A percentile compares a stretch with the other conserved stretches of the same genome.
phyloP scores from a whole-genome alignment of 2,888 invertebrate species.

The Drosophila kambysellisi region DNA sequence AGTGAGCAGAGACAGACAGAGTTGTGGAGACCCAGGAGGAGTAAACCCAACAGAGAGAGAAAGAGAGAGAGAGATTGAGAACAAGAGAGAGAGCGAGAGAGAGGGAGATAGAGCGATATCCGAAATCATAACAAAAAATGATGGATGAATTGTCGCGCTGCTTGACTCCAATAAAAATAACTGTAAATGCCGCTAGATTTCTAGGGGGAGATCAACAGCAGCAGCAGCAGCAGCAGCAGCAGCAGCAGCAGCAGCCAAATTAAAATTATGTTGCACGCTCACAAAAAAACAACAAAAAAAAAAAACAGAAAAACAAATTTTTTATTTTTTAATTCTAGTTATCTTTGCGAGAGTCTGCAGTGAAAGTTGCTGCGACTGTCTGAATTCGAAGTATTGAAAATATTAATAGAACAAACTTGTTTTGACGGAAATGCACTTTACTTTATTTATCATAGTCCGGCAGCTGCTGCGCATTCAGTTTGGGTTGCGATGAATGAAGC shows the following conservation, averaged over 20 bases:
- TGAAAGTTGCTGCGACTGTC: constrained; percentile 75
- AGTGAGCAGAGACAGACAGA: not conserved
- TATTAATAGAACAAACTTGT: constrained; percentile 81
- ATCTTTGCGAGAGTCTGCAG: constrained; percentile 67
- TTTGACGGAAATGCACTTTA: constrained; percentile 81
- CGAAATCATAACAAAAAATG: constrained; percentile 81
- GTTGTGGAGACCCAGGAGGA: not conserved
- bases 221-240: constrained; percentile 17
- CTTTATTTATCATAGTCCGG: constrained; percentile 80
- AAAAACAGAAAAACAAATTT: constrained; percentile 26
- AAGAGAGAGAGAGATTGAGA: not conserved
- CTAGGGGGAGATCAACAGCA: constrained; percentile 73
- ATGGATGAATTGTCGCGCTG: constrained; percentile 82
- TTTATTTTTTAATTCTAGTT: constrained; percentile 71
- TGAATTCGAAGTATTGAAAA: constrained; percentile 82
- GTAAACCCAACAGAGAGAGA: not conserved
- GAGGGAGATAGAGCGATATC: constrained; percentile 35
- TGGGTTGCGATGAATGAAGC: constrained; percentile 80
- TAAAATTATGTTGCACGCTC: constrained; percentile 70
- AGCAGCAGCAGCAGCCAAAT: constrained; percentile 61
- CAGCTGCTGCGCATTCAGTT: constrained; percentile 49
- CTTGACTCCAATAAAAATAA: constrained; percentile 82
- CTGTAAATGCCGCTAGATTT: constrained; percentile 75
- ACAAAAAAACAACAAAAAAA: constrained; percentile 10
- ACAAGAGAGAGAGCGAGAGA: not conserved